These are phyloP conservation scores for Spisula subtruncata DNA, from an alignment of 2,888 invertebrate genomes.

Conservation along the genomic window DNA sequence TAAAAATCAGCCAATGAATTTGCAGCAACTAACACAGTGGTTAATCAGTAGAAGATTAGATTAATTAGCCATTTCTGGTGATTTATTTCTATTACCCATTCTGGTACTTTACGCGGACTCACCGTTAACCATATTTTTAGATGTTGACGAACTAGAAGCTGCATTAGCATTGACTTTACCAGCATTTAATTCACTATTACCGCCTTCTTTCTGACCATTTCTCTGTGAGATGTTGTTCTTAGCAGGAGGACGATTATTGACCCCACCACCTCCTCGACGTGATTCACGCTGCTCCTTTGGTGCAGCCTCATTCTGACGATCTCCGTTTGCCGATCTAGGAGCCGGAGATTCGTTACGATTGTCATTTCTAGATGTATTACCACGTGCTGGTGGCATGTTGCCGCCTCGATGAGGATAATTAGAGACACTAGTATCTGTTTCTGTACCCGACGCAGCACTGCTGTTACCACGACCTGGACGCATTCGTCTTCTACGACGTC, in stretches of 20 bases:
- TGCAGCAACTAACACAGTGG: conserved; percentile 34
- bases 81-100: background rate
- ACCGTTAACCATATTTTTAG: conserved; percentile 14
- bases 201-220: conserved; percentile 74
- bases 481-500: conserved; percentile 75
- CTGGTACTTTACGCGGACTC: background rate
- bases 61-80: conserved; percentile 22
- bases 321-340: conserved; percentile 51
- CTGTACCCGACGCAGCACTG: conserved; percentile 83
- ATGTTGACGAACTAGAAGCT: conserved; percentile 61
- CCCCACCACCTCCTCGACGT: conserved; percentile 41
- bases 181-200: conserved; percentile 79
- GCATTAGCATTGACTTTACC: conserved; percentile 74
- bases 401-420: conserved; percentile 72
- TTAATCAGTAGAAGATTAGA: conserved; percentile 26
- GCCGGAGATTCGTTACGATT: conserved; percentile 39
- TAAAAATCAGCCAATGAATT: conserved; percentile 47
- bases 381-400: conserved; percentile 26
- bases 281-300: conserved; percentile 76
- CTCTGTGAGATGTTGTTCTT: conserved; percentile 66
- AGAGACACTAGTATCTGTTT: conserved; percentile 84
- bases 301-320: conserved; percentile 46
- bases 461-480: conserved; percentile 79
- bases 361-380: conserved; percentile 28
- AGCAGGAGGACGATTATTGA: conserved; percentile 51